Percentiles rank a stretch among this genome's conserved stretches.
Conservation (phyloP, 2,888 invertebrate species). For the Nymphalis c-album region DNA sequence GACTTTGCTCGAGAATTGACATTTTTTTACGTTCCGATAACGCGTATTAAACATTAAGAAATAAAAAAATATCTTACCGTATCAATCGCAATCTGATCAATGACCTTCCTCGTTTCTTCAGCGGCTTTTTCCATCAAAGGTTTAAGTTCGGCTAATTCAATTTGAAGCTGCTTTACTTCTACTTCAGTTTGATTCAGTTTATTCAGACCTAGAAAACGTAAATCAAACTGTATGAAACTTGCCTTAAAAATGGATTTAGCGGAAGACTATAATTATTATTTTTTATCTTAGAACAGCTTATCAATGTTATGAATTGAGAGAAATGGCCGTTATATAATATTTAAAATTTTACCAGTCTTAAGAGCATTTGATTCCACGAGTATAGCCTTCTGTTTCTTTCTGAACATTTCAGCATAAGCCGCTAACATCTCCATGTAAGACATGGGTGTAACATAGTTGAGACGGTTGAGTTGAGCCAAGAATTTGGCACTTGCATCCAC, state of each 20-base stretch:
- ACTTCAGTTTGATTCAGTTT: constrained; percentile 90
- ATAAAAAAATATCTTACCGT: constrained; percentile 73
- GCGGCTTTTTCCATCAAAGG: constrained; percentile 90
- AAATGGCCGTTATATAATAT: no score
- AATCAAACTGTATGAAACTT: no score
- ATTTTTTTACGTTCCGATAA: no score
- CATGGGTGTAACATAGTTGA: constrained; percentile 94
- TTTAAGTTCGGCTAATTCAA: constrained; percentile 89
- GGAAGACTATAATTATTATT: no score
- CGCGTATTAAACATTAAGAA: neutral
- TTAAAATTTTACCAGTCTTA: constrained; percentile 75
- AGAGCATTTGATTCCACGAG: constrained; percentile 80
- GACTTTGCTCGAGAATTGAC: no score
- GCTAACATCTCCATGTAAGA: constrained; percentile 92
- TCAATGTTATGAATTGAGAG: no score
- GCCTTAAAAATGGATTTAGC: no score
- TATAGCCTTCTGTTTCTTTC: constrained; percentile 83
- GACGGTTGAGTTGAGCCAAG: constrained; percentile 85
- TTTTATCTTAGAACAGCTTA: neutral
- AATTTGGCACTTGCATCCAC: constrained; percentile 85
- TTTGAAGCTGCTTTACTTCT: constrained; percentile 90
- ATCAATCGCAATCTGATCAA: constrained; percentile 87
- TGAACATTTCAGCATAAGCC: constrained; percentile 88
- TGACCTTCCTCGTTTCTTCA: constrained; percentile 89
- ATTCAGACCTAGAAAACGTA: constrained; percentile 82